Evolutionary conservation across 2,797 vertebrate genomes (phyloP).

Genomic region (Natrix natrix): DNA sequence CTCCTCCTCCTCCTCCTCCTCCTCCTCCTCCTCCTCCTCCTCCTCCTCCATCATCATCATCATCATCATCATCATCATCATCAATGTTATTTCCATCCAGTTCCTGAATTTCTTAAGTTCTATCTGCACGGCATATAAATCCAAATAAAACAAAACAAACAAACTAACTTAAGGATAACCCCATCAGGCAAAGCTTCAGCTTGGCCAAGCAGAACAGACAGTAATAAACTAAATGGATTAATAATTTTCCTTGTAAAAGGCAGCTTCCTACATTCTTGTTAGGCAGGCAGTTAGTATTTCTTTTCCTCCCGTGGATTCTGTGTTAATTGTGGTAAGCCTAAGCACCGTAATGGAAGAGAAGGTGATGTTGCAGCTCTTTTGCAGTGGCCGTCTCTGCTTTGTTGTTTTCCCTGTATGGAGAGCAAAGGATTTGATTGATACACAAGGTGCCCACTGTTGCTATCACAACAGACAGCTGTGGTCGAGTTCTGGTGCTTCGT

Average conservation of each 20-base stretch:
- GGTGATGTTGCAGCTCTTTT: too few relatives aligned
- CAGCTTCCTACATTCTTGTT: neutral
- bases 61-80: neutral
- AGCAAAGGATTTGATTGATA: neutral
- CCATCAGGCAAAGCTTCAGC: neutral
- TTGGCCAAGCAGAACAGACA: neutral
- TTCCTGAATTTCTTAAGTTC: neutral
- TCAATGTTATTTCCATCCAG: neutral
- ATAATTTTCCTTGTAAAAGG: neutral
- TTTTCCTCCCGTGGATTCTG: neutral
- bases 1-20: neutral
- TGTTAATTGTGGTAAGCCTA: neutral
- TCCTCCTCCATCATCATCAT: too few relatives aligned
- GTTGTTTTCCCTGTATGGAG: neutral
- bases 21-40: neutral
- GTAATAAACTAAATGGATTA: neutral
- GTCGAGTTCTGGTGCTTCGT: neutral
- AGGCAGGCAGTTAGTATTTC: neutral
- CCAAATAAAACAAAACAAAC: too few relatives aligned
- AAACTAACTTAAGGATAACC: neutral
- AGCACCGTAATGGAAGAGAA: neutral
- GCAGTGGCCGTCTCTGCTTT: neutral
- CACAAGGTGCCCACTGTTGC: neutral
- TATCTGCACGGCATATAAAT: too few relatives aligned
- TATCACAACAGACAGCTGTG: neutral